Percentiles rank a stretch among this genome's conserved stretches.
Conservation (phyloP, 2,888 invertebrate genomes). For the Drosophila quinaria region DNA sequence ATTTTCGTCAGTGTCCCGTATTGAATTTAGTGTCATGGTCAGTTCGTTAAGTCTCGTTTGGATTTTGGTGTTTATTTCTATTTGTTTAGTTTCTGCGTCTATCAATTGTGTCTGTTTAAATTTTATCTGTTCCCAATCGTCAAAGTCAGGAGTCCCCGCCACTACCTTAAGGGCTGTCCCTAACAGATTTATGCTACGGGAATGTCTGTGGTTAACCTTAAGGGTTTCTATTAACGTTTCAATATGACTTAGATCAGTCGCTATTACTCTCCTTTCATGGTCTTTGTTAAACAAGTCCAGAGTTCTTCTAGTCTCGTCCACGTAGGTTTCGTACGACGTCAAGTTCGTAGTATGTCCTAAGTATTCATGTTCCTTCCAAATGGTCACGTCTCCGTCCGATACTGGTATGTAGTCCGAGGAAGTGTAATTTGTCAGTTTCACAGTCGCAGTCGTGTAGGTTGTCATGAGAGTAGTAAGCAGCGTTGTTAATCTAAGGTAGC, state of each 20-base stretch:
- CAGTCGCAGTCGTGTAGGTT: background rate
- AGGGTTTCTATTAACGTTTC: constrained; percentile 12
- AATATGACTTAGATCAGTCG: background rate
- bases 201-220: constrained; percentile 12
- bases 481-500: background rate
- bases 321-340: constrained; percentile 18
- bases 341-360: constrained; percentile 24
- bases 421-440: constrained; percentile 2
- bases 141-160: constrained; percentile 17
- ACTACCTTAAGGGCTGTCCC: constrained; percentile 14
- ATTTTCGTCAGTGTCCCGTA: background rate
- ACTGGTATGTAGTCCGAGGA: background rate
- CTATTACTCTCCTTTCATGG: background rate
- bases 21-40: constrained; percentile 13
- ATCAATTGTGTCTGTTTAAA: constrained; percentile 19
- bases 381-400: constrained; percentile 17
- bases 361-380: constrained; percentile 29
- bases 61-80: constrained; percentile 20
- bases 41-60: constrained; percentile 9
- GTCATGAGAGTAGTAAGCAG: background rate
- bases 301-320: constrained; percentile 11
- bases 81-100: constrained; percentile 11
- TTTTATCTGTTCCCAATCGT: constrained; percentile 10
- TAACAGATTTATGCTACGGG: constrained; percentile 12
- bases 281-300: constrained; percentile 5